Base-by-base conservation (phyloP, 2,797 vertebrate species). In the Falco biarmicus region DNA sequence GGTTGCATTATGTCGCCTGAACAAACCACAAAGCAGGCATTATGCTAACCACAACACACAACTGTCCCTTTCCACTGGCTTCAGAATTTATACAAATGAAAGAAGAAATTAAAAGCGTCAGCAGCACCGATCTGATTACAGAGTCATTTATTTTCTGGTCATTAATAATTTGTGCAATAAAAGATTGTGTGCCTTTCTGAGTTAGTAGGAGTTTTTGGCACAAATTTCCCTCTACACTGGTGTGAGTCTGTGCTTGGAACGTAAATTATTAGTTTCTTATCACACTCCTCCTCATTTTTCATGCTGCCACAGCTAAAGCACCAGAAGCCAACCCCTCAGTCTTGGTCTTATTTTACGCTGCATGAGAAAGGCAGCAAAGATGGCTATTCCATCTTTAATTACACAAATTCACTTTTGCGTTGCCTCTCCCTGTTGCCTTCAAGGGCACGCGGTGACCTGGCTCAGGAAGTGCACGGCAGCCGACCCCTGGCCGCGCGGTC, bases 261-360 rank as follows among this genome's bases (percentile, higher is more conserved):
- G 99, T 99, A 99, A 99, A 99, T 99, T 99, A 99, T 99, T 98
- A 97, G 98, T 98, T 99, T 99, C 99, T 99, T 99, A 99, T 99
- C 99, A 98, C 98, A 98, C 97, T 98, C 98, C 98, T 98, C 98
- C 98, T 98, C 98, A 99, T 99, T 98, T 98, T 99, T 99, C 98
- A 99, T 98, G 98, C 98, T 98, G 98, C 97, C 98, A 97, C 73
- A 82, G 96, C 88, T 77, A 61, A 96, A 94, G 95, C 95, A 86
- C 97, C 95, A 93, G 96, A 51, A 97, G 96, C 97, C 90, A 92
- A 39, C 91, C 92, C 97, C 90, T 95, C 90, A 22, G 94, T 50
- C 94, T 85, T 24, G 15, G 34, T 90, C 87, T 37, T 37, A 89
- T 96, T 97, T 96, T 85, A 96, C 90, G 96, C 88, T 57, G 91